These are phyloP conservation scores for Zaprionus kolodkinae DNA, from an alignment of 1,140 invertebrate species.

Conservation along the genomic window DNA sequence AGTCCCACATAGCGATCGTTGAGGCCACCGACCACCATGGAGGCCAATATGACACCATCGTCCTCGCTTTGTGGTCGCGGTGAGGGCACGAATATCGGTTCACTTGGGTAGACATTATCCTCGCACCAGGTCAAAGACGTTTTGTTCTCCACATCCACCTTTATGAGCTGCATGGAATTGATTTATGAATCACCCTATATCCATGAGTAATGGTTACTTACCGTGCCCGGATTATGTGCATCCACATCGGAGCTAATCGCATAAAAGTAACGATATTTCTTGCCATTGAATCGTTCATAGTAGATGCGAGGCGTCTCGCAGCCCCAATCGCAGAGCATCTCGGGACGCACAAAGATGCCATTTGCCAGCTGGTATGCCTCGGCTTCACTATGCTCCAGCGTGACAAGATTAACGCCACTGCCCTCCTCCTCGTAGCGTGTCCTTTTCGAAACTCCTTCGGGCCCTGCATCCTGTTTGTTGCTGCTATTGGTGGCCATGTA, in stretches of 20 bases:
- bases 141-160: constrained; percentile 90
- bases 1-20: constrained; percentile 88
- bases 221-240: constrained; percentile 90
- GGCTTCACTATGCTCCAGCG: constrained; percentile 84
- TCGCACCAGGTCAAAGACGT: constrained; percentile 90
- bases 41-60: constrained; percentile 90
- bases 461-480: constrained; percentile 24
- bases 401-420: constrained; percentile 84
- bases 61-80: constrained; percentile 91
- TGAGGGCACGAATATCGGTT: constrained; percentile 92
- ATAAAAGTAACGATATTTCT: constrained; percentile 93
- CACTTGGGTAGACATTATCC: constrained; percentile 91
- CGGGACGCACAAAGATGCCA: constrained; percentile 87
- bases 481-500: constrained; percentile 66
- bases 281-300: constrained; percentile 86
- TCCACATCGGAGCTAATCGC: constrained; percentile 95
- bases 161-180: constrained; percentile 87
- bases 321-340: constrained; percentile 89
- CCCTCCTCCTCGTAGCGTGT: constrained; percentile 38
- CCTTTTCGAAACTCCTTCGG: constrained; percentile 23
- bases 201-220: constrained; percentile 82
- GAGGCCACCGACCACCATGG: constrained; percentile 88
- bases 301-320: constrained; percentile 94
- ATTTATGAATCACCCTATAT: neutral
- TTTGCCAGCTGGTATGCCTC: constrained; percentile 85